Conservation (phyloP, 2,888 invertebrate species). For the Xylota segnis region DNA sequence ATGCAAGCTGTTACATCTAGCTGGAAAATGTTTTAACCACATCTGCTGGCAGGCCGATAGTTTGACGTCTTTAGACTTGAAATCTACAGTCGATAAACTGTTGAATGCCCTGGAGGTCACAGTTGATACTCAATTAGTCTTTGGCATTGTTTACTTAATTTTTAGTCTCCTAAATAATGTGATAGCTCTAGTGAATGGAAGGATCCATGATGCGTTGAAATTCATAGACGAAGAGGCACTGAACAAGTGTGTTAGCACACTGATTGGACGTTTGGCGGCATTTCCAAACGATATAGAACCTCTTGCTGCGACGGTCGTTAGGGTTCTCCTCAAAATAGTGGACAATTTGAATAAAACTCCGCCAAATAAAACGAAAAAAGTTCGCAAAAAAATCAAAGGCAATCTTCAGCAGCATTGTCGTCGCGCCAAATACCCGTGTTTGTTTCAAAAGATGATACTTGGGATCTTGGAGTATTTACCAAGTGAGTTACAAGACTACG, state of each 20-base stretch:
- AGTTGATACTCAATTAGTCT: slow-evolving; percentile 76
- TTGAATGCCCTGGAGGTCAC: slow-evolving; percentile 76
- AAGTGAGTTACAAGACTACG: slow-evolving; percentile 79
- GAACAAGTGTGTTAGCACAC: slow-evolving; percentile 79
- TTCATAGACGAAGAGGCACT: slow-evolving; percentile 80
- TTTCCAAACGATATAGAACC: slow-evolving; percentile 39
- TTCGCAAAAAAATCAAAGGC: slow-evolving; percentile 80
- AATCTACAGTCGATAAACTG: slow-evolving; percentile 80
- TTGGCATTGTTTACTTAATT: slow-evolving; percentile 81
- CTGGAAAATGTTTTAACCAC: slow-evolving; percentile 82
- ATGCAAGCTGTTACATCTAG: slow-evolving; percentile 81
- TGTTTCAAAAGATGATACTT: slow-evolving; percentile 82
- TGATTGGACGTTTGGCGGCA: slow-evolving; percentile 78
- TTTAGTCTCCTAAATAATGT: slow-evolving; percentile 82
- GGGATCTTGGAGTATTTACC: slow-evolving; percentile 79
- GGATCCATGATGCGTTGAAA: slow-evolving; percentile 70
- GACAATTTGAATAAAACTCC: slow-evolving; percentile 80
- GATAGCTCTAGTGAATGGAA: slow-evolving; percentile 75
- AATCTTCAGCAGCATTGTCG: slow-evolving; percentile 71
- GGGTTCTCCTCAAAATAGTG: slow-evolving; percentile 80
- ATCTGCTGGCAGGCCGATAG: slow-evolving; percentile 80
- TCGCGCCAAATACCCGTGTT: slow-evolving; percentile 80
- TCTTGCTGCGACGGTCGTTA: slow-evolving; percentile 79
- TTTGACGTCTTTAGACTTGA: slow-evolving; percentile 79
- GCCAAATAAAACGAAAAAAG: slow-evolving; percentile 72